These are phyloP conservation scores for Tragopan temminckii DNA, from an alignment of 2,797 vertebrate species.

Conservation along the genomic window DNA sequence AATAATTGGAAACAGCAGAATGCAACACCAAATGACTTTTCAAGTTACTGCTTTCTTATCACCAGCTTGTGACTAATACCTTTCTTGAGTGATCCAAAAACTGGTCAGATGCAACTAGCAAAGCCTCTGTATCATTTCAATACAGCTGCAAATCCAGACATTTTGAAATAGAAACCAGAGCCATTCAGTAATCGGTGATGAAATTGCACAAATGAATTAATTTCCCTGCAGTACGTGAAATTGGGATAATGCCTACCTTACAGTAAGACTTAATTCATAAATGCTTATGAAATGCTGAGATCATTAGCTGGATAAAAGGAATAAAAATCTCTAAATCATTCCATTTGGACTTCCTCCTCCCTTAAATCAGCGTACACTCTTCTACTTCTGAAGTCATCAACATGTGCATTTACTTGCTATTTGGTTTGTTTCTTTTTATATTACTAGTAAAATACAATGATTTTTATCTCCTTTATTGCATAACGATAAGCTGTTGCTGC, in stretches of 20 bases:
- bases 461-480: slow-evolving; percentile 53
- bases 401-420: slow-evolving; percentile 34
- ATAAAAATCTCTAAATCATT: neutral
- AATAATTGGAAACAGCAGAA: neutral
- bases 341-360: neutral
- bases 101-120: too few relatives aligned
- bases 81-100: too few relatives aligned
- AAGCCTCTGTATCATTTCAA: too few relatives aligned
- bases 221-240: slow-evolving; percentile 43
- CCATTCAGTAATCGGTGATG: slow-evolving; percentile 27
- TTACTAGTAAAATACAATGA: slow-evolving; percentile 51
- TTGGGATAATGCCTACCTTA: slow-evolving; percentile 47
- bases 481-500: slow-evolving; percentile 56
- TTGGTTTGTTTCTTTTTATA: slow-evolving; percentile 34
- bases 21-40: neutral
- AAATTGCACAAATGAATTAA: slow-evolving; percentile 64
- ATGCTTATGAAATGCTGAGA: slow-evolving; percentile 11
- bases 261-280: slow-evolving; percentile 51
- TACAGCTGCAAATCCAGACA: neutral
- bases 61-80: too few relatives aligned
- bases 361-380: neutral
- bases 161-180: slow-evolving; percentile 43
- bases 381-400: neutral
- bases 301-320: neutral
- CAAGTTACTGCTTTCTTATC: neutral